phyloP scores from a whole-genome alignment of 1,140 invertebrate species.

The Leptonema lineaticorne region DNA sequence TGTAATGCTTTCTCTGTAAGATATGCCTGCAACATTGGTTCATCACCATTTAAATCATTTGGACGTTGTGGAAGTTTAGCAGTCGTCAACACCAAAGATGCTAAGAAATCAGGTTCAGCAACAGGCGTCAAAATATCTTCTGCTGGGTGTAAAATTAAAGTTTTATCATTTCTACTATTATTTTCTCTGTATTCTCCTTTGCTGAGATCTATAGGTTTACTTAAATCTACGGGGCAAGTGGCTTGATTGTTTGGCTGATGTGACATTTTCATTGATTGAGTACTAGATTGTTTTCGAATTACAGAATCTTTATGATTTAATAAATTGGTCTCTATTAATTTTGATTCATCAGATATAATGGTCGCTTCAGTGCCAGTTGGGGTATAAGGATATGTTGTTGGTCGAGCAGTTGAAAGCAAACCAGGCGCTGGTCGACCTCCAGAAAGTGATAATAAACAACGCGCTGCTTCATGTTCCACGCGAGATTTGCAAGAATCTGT shows the following conservation, averaged over 20 bases:
- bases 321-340: constrained; percentile 39
- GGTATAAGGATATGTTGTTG: constrained; percentile 65
- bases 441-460: constrained; percentile 77
- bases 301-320: constrained; percentile 23
- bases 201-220: constrained; percentile 62
- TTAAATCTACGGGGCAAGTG: constrained; percentile 29
- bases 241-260: constrained; percentile 6
- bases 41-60: constrained; percentile 58
- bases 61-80: constrained; percentile 60
- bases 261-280: constrained; percentile 16
- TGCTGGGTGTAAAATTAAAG: constrained; percentile 37
- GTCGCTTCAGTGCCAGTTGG: constrained; percentile 48
- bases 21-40: constrained; percentile 72
- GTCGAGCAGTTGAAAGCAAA: constrained; percentile 58
- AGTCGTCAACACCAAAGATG: constrained; percentile 65
- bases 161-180: constrained; percentile 17
- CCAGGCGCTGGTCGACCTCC: constrained; percentile 54
- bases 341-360: constrained; percentile 43
- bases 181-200: constrained; percentile 48
- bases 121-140: constrained; percentile 62
- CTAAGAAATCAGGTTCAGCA: constrained; percentile 63
- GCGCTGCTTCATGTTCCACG: constrained; percentile 85
- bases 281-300: constrained; percentile 25
- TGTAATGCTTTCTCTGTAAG: constrained; percentile 73
- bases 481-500: constrained; percentile 61